Evolutionary conservation across 2,888 invertebrate species (phyloP).

Genomic region (Parthenolecanium corni): DNA sequence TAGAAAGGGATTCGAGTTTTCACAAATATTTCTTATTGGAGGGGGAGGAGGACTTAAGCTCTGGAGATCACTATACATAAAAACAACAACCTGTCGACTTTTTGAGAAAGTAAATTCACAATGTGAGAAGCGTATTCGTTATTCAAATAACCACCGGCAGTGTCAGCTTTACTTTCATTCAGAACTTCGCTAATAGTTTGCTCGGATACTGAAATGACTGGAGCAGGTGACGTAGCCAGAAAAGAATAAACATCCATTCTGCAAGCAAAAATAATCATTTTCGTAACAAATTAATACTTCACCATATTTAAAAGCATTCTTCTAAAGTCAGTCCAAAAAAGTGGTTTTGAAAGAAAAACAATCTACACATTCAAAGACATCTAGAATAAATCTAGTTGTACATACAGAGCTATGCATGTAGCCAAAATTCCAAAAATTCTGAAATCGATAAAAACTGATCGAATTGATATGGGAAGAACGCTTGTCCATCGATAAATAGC

Average conservation of each 20-base stretch:
- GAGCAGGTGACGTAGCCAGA: constrained; percentile 47
- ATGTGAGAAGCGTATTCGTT: constrained; percentile 51
- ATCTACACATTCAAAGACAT: too few species aligned
- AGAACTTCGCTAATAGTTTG: constrained; percentile 58
- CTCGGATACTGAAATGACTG: constrained; percentile 34
- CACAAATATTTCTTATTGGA: too few species aligned
- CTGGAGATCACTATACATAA: not conserved
- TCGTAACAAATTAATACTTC: not conserved
- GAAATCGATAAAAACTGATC: not conserved
- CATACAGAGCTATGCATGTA: too few species aligned
- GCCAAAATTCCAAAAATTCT: not conserved
- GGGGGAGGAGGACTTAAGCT: too few species aligned
- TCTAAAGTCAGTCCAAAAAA: too few species aligned
- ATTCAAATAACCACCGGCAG: constrained; percentile 41
- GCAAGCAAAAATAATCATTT: constrained; percentile 34
- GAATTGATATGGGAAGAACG: too few species aligned
- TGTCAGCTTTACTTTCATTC: constrained; percentile 45
- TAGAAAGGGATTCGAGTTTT: too few species aligned
- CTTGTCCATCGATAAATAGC: too few species aligned
- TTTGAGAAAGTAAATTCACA: constrained; percentile 76
- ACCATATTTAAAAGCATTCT: too few species aligned
- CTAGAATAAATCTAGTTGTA: too few species aligned
- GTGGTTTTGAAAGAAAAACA: too few species aligned
- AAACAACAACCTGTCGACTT: constrained; percentile 56
- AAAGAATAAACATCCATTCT: constrained; percentile 79